Base-by-base conservation (phyloP, 1,140 invertebrate genomes). In the Pogonus chalceus region DNA sequence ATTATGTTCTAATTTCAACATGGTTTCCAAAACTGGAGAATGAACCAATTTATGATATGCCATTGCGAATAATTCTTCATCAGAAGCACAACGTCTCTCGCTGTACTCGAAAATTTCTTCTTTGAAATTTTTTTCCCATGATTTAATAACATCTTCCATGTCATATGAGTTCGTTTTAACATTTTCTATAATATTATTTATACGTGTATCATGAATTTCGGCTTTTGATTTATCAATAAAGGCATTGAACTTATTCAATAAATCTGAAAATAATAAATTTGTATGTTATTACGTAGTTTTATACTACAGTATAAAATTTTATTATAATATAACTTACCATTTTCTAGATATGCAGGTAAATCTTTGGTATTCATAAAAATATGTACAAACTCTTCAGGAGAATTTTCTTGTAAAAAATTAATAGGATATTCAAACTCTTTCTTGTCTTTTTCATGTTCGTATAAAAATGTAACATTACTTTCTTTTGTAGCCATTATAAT, bases 11-110 rank as follows among this genome's bases (percentile, higher is more conserved):
- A 87, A 76, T 65, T 87, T 82, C 1, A 92, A 72, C 62, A 92
- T 83, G 0, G 85, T 85, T 66, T 88, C 83, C 20, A 92, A 65
- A 3, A 87, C 85, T 14, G 87, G 85, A 1, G 87, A 90, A 70
- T 92, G 88, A 2, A 92, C 87, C 31, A 92, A 66, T 60, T 79
- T 79, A 49, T 67, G 88, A 69, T 91, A 92, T 52, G 87, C 87
- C 51, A 85, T 82, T 14, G 87, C 84, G 76, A 89, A 88, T 35
- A 91, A 71, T 65, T 87, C 83, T 64, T 87, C 84, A 70, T 88
- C 84, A 2, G 81, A 83, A 14, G 85, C 79, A 47, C 84, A 83
- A 51, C 83, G 76, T 35, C 79, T 79, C 62, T 84, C 81, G 0
- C 80, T 79, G 72, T 81, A 82, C 64, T 83, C 80, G 22, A 77